phyloP scores from a whole-genome alignment of 1,140 invertebrate species.

The Conopomorpha cramerella region DNA sequence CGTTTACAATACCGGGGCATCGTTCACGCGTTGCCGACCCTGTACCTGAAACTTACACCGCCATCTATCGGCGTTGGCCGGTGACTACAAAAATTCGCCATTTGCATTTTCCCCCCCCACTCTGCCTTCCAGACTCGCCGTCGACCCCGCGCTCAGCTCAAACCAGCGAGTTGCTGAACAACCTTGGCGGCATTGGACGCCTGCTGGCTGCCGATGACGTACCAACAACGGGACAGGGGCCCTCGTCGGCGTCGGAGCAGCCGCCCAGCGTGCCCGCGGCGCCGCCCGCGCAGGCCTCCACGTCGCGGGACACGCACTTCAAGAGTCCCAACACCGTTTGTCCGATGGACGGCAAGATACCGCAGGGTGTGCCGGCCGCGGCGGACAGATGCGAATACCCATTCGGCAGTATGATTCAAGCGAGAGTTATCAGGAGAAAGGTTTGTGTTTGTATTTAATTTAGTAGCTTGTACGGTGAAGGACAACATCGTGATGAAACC shows the following conservation, averaged over 20 bases:
- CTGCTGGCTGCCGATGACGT: conserved; percentile 28
- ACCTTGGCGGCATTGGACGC: conserved; percentile 38
- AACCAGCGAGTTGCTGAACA: conserved; percentile 30
- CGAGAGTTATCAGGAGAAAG: conserved; percentile 65
- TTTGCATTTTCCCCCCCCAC: neutral
- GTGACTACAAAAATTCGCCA: too few species aligned
- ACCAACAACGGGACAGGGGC: conserved; percentile 16
- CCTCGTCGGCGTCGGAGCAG: conserved; percentile 9
- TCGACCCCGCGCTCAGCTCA: conserved; percentile 28
- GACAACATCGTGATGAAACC: too few species aligned
- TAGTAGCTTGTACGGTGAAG: too few species aligned
- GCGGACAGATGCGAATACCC: conserved; percentile 69
- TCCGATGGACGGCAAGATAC: conserved; percentile 74
- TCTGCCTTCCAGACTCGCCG: conserved; percentile 20
- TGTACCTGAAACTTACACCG: too few species aligned
- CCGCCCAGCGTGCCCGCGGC: conserved; percentile 13
- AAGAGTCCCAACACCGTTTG: conserved; percentile 84
- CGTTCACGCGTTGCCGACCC: too few species aligned
- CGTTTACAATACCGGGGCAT: too few species aligned
- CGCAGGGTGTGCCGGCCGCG: conserved; percentile 52
- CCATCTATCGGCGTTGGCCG: too few species aligned
- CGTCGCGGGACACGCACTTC: conserved; percentile 47
- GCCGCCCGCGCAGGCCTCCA: neutral
- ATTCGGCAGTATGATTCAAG: conserved; percentile 89
- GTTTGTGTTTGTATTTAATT: too few species aligned